These are phyloP conservation scores for Galagoides demidoff DNA, from an alignment of 2,797 vertebrate species.

Conservation along the genomic window DNA sequence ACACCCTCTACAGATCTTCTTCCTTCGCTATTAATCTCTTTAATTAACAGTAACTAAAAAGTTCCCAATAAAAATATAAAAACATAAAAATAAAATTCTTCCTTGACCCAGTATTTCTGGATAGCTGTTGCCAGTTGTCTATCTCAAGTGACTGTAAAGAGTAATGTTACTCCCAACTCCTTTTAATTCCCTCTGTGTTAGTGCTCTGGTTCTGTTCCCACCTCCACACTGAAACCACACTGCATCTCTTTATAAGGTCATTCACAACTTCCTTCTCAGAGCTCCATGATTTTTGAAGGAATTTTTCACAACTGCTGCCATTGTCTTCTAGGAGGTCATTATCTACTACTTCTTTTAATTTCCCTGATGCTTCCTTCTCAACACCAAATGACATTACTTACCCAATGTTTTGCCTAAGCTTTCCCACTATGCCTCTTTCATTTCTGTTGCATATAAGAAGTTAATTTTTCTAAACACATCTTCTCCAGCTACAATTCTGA, in stretches of 20 bases:
- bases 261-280: neutral
- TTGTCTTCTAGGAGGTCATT: neutral
- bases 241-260: neutral
- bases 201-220: neutral
- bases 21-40: neutral
- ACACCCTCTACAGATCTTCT: neutral
- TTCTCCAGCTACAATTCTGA: neutral
- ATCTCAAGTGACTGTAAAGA: neutral
- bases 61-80: neutral
- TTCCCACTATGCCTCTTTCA: neutral
- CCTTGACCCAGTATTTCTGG: neutral
- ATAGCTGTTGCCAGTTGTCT: neutral
- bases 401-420: neutral
- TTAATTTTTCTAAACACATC: neutral
- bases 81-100: neutral
- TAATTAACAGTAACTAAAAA: neutral
- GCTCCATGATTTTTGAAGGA: neutral
- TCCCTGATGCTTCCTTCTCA: neutral
- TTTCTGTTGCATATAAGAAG: neutral
- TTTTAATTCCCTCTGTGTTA: neutral
- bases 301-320: neutral
- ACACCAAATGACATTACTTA: neutral
- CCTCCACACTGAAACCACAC: neutral
- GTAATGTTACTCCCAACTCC: neutral
- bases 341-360: neutral